Evolutionary conservation across 2,113 vertebrate genomes (phyloP), one percentile per base, ranked within the genome.

Genomic region (Prinia subflava): DNA sequence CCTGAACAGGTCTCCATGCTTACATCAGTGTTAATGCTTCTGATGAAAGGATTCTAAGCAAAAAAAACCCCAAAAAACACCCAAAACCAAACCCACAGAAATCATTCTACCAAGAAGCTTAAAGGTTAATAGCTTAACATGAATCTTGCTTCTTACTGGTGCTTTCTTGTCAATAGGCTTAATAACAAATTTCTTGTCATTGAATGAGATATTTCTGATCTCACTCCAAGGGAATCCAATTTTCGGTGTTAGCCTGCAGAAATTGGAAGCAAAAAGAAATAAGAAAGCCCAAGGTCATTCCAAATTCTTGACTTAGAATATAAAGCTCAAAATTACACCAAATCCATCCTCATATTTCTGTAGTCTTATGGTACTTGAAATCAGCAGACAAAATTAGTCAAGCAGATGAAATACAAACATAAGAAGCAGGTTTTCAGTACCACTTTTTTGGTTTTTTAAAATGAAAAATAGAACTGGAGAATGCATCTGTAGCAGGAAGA

Each of bases 141-240:
- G 13, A 77, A 50, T 49, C 22, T 42, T 71, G 56, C 69, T 68
- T 96, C 98, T 96, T 98, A 99, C 99, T 96, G 99, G 99, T 59
- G 99, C 97, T 98, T 99, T 99, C 98, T 99, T 99, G 97, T 99
- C 99, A 87, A 99, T 99, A 44, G 99, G 99, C 94, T 99, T 99
- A 96, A 99, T 99, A 94, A 99, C 98, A 97, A 99, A 99, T 96
- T 99, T 99, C 98, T 99, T 99, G 97, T 99, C 99, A 71, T 99
- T 99, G 97, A 99, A 99, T 86, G 99, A 99, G 93, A 99, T 99
- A 90, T 99, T 99, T 88, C 99, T 98, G 97, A 99, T 99, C 97
- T 99, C 99, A 90, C 99, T 99, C 99, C 99, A 99, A 25, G 99
- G 99, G 94, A 99, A 99, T 82, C 99, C 99, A 89, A 99, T 99